A percentile compares a stretch with the other conserved stretches of the same genome.
Conservation (phyloP, 2,888 invertebrate species). For the Baronia brevicornis region DNA sequence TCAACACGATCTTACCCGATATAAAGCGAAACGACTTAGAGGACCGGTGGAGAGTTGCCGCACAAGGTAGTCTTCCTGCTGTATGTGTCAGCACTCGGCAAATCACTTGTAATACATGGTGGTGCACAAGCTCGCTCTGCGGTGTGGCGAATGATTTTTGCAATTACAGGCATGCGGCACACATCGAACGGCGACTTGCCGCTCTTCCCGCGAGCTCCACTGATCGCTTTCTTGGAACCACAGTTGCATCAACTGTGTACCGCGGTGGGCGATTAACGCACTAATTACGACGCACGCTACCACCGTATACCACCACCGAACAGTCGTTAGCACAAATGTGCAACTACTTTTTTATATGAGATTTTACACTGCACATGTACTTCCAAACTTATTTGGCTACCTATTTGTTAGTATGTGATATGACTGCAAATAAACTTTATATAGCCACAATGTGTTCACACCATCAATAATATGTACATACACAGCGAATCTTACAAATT, state of each 20-base stretch:
- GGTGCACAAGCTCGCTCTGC: conserved; percentile 24
- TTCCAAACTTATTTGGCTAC: too few relatives aligned
- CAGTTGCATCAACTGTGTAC: conserved; percentile 57
- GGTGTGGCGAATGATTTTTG: conserved; percentile 57
- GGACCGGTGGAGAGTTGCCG: conserved; percentile 10
- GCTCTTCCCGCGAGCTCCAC: conserved; percentile 52
- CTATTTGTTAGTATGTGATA: too few relatives aligned
- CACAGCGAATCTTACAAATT: too few relatives aligned
- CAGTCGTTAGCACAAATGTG: conserved; percentile 20
- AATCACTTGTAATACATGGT: conserved; percentile 21
- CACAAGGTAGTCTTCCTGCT: conserved; percentile 17
- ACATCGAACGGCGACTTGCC: conserved; percentile 71
- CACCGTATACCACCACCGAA: conserved; percentile 21
- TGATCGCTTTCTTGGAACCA: conserved; percentile 66
- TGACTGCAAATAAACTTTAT: too few relatives aligned
- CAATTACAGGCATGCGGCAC: conserved; percentile 68
- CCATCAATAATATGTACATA: too few relatives aligned
- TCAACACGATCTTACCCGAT: conserved; percentile 1
- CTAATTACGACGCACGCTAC: conserved; percentile 49
- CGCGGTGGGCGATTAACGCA: conserved; percentile 58
- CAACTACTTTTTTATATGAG: too few relatives aligned
- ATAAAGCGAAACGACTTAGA: not conserved
- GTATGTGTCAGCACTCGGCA: conserved; percentile 16
- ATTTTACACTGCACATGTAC: too few relatives aligned
- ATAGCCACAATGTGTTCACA: too few relatives aligned